These are phyloP conservation scores for Drosophila tsacasi DNA, from an alignment of 1,140 invertebrate species.

Conservation along the genomic window DNA sequence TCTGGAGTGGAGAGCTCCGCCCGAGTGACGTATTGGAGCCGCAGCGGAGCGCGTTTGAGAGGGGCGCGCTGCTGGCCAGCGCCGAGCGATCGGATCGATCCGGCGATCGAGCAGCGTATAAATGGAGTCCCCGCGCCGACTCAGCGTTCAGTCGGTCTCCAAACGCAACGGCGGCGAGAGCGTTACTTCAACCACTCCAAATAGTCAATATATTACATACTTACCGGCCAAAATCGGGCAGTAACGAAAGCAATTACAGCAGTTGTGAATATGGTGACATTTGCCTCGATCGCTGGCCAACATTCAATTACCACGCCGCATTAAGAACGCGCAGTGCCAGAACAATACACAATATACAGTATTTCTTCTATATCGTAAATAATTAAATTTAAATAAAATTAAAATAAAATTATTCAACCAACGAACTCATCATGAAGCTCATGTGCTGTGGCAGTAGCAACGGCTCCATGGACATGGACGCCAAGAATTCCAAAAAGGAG, in stretches of 20 bases:
- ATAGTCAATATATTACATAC: slow-evolving; percentile 1
- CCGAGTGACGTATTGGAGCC: slow-evolving; percentile 29
- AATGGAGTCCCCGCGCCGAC: slow-evolving; percentile 67
- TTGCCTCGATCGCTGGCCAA: slow-evolving; percentile 31
- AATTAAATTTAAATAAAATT: background rate
- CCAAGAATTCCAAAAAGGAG: slow-evolving; percentile 36
- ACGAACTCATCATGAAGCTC: slow-evolving; percentile 31
- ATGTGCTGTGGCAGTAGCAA: slow-evolving; percentile 41
- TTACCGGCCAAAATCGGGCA: slow-evolving; percentile 21
- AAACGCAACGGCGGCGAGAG: slow-evolving; percentile 56
- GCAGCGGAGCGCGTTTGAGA: slow-evolving; percentile 19
- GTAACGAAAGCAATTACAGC: slow-evolving; percentile 31
- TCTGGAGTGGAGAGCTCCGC: slow-evolving; percentile 30
- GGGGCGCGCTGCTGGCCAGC: slow-evolving; percentile 2
- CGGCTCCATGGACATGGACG: slow-evolving; percentile 37
- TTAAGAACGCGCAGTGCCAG: slow-evolving; percentile 45
- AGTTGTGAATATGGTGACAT: slow-evolving; percentile 63
- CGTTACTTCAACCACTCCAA: slow-evolving; percentile 3
- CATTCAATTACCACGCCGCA: slow-evolving; percentile 55
- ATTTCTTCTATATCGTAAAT: background rate
- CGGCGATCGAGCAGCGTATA: slow-evolving; percentile 63
- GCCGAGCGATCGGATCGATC: slow-evolving; percentile 62
- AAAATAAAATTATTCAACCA: background rate
- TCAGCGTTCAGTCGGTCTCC: slow-evolving; percentile 72
- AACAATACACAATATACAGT: background rate